A percentile compares a stretch with the other conserved stretches of the same genome.
Conservation (phyloP, 2,113 vertebrate species). For the Sisor rabdophorus region DNA sequence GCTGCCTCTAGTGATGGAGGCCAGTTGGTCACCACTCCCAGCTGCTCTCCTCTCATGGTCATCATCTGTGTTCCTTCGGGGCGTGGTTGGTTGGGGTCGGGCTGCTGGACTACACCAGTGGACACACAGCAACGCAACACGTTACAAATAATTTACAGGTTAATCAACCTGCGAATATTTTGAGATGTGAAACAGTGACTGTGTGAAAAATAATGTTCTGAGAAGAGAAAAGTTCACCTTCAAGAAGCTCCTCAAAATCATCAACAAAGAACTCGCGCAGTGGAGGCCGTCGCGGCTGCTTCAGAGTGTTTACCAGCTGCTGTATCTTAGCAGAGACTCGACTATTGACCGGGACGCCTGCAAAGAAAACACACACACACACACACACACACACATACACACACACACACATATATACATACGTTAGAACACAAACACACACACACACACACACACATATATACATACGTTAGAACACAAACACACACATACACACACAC, state of each 20-base stretch:
- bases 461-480: no score
- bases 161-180: neutral
- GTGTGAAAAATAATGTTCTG: neutral
- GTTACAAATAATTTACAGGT: neutral
- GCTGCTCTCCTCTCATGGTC: constrained; percentile 87
- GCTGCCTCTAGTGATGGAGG: constrained; percentile 94
- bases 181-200: neutral
- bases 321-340: constrained; percentile 98
- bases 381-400: neutral
- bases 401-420: no score
- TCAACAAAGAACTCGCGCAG: constrained; percentile 98
- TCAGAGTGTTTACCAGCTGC: constrained; percentile 96
- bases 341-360: constrained; percentile 97
- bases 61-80: constrained; percentile 97
- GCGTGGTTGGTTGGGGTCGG: constrained; percentile 95
- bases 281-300: constrained; percentile 92
- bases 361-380: constrained; percentile 45
- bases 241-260: constrained; percentile 96
- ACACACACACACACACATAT: no score
- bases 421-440: no score
- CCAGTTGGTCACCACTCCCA: constrained; percentile 98
- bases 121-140: constrained; percentile 7
- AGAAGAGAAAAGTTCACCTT: constrained; percentile 72
- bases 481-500: no score
- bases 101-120: constrained; percentile 85